Conservation (phyloP, 2,888 invertebrate genomes). For the Lordiphosa andalusiaca region DNA sequence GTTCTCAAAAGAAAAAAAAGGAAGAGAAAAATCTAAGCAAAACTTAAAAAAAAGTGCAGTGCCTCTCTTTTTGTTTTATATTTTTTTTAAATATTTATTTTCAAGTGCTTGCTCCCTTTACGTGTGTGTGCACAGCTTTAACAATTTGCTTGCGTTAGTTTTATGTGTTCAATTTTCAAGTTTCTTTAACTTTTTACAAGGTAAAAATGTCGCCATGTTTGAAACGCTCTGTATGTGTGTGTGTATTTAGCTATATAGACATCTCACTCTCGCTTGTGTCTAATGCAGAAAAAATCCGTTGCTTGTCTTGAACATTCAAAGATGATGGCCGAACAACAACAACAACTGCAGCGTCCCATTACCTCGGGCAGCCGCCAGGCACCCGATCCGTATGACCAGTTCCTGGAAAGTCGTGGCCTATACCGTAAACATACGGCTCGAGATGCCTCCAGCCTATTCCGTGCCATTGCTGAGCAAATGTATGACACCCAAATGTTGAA, state of each 20-base stretch:
- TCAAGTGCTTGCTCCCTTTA: too few species aligned
- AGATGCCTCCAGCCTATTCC: constrained; percentile 93
- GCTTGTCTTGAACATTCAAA: background rate
- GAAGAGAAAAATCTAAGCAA: background rate
- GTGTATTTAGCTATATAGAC: background rate
- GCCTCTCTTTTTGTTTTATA: too few species aligned
- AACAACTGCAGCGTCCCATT: constrained; percentile 73
- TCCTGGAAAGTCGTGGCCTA: constrained; percentile 89
- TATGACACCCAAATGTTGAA: constrained; percentile 87
- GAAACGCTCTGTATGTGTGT: too few species aligned
- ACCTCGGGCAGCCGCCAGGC: constrained; percentile 80
- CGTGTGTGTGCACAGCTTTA: too few species aligned
- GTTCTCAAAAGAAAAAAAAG: background rate
- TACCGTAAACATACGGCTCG: constrained; percentile 93
- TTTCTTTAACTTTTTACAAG: background rate
- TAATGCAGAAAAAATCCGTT: constrained; percentile 5
- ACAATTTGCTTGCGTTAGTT: too few species aligned
- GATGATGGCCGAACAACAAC: constrained; percentile 5
- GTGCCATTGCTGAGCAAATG: constrained; percentile 92
- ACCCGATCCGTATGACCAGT: constrained; percentile 84
- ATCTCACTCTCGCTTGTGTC: background rate
- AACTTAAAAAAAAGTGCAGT: background rate
- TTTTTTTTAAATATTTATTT: too few species aligned
- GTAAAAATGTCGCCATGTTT: constrained; percentile 2
- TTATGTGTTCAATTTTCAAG: too few species aligned